Percentiles rank a stretch among this genome's conserved stretches.
Conservation (phyloP, 2,888 invertebrate genomes). For the Platycheirus albimanus region DNA sequence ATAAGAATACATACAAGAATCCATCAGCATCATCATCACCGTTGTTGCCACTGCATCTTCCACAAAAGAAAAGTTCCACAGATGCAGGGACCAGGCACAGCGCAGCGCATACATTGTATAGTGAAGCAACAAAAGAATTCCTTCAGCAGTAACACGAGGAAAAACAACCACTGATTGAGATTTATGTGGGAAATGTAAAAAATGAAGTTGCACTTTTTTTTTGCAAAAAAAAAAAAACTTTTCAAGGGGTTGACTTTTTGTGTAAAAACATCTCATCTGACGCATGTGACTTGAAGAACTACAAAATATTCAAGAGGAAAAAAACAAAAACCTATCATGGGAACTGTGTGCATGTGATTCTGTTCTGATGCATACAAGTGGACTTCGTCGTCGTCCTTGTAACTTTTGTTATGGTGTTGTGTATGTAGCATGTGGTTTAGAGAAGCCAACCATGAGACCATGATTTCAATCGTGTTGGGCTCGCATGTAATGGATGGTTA, state of each 20-base stretch:
- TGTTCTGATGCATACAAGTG: conserved; percentile 36
- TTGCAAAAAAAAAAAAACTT: not conserved
- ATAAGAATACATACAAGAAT: conserved; percentile 24
- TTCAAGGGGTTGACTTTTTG: not conserved
- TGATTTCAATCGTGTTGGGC: conserved; percentile 44
- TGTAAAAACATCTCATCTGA: not conserved
- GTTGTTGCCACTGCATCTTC: conserved; percentile 10
- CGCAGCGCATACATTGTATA: conserved; percentile 1
- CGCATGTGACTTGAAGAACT: conserved; percentile 22
- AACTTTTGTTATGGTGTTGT: conserved; percentile 18
- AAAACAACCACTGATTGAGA: conserved; percentile 51
- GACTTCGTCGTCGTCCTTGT: conserved; percentile 66
- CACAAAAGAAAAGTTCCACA: conserved; percentile 23
- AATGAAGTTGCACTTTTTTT: conserved; percentile 51
- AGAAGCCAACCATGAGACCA: conserved; percentile 6
- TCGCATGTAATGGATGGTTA: conserved; percentile 58
- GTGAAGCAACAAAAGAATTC: conserved; percentile 27
- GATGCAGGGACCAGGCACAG: no score
- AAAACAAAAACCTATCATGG: conserved; percentile 20
- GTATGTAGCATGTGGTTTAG: conserved; percentile 5
- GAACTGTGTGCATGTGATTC: no score
- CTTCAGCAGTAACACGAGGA: conserved; percentile 2
- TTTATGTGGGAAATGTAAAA: conserved; percentile 67
- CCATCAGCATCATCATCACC: conserved; percentile 17
- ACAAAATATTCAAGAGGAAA: not conserved